These are phyloP conservation scores for Meghimatium bilineatum DNA, from an alignment of 2,888 invertebrate genomes.

Conservation along the genomic window DNA sequence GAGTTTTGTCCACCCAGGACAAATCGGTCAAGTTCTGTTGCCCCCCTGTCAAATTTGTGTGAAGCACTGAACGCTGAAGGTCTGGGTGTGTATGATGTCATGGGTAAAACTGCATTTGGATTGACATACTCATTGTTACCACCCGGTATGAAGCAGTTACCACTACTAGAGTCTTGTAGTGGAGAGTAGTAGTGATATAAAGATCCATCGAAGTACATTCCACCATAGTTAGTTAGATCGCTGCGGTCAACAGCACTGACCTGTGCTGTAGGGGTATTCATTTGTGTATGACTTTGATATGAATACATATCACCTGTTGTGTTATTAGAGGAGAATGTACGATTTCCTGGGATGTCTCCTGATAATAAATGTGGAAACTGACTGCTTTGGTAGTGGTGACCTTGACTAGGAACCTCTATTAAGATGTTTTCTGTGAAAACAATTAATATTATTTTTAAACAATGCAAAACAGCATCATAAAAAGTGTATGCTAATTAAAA, in stretches of 20 bases:
- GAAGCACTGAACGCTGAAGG: not conserved
- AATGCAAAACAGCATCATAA: too few relatives aligned
- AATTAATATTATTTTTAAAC: too few relatives aligned
- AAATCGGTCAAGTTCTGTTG: constrained; percentile 11
- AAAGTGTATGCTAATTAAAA: too few relatives aligned
- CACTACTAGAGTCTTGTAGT: constrained; percentile 33
- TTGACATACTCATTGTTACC: constrained; percentile 37
- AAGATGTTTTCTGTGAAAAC: constrained; percentile 27
- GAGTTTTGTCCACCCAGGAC: not conserved
- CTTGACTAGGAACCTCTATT: constrained; percentile 2
- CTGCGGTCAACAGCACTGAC: not conserved
- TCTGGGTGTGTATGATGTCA: constrained; percentile 30
- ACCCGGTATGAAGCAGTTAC: constrained; percentile 17
- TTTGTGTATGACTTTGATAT: constrained; percentile 25
- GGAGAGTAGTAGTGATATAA: constrained; percentile 40
- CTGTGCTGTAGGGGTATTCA: not conserved
- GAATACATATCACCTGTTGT: constrained; percentile 15
- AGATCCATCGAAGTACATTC: constrained; percentile 38
- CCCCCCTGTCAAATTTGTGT: not conserved
- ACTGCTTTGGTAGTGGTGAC: constrained; percentile 1
- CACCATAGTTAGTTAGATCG: not conserved
- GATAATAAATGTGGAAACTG: constrained; percentile 38
- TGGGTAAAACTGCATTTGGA: constrained; percentile 43
- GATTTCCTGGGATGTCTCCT: constrained; percentile 25
- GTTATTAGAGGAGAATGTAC: constrained; percentile 22